These are phyloP conservation scores for Spilarctia lutea DNA, from an alignment of 2,888 invertebrate species.

Conservation along the genomic window DNA sequence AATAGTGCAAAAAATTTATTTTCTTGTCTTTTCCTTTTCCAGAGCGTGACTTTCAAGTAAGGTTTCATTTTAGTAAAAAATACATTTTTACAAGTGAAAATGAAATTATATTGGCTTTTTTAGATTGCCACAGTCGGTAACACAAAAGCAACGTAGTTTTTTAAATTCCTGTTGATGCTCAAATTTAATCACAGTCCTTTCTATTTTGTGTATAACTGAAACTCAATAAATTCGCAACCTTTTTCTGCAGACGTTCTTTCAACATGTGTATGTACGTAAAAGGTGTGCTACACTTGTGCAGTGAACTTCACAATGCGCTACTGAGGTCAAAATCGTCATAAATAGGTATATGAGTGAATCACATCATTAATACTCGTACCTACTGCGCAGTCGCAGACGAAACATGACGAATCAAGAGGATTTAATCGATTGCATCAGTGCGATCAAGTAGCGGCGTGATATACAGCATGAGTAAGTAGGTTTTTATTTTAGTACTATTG, in stretches of 20 bases:
- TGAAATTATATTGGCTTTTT: not conserved
- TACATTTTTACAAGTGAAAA: too few relatives aligned
- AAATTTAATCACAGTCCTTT: not conserved
- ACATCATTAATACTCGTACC: conserved; percentile 34
- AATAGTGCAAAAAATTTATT: not conserved
- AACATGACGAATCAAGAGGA: conserved; percentile 32
- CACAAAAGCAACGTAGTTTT: not conserved
- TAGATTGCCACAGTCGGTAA: not conserved
- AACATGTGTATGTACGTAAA: conserved; percentile 5
- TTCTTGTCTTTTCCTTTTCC: not conserved
- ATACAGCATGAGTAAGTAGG: not conserved
- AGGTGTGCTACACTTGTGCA: conserved; percentile 22
- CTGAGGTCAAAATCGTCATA: conserved; percentile 49
- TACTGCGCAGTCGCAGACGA: conserved; percentile 23
- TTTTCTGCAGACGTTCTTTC: not conserved
- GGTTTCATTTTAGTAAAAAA: not conserved
- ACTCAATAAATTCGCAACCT: not conserved
- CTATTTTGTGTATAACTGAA: not conserved
- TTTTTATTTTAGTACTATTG: not conserved
- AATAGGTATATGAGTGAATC: conserved; percentile 32
- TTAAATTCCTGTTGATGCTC: not conserved
- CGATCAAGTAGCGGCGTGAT: conserved; percentile 19
- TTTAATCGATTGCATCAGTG: conserved; percentile 50
- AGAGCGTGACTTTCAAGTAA: not conserved
- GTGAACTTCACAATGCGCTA: conserved; percentile 28